Base-by-base conservation (phyloP, 2,797 vertebrate genomes). In the Takifugu ocellatus region DNA sequence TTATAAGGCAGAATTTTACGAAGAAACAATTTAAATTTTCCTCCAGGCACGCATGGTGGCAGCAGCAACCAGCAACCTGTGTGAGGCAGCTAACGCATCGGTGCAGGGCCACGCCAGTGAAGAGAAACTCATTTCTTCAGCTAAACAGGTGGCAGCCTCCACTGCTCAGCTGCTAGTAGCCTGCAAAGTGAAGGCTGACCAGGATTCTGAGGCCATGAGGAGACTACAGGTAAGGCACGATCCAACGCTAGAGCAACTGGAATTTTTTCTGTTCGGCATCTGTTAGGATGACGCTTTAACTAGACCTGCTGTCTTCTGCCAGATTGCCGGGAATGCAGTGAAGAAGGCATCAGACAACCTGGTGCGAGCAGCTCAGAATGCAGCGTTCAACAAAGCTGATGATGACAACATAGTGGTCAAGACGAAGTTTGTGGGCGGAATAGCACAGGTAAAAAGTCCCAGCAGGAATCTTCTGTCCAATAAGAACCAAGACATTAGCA, bases 311-410 rank as follows among this genome's bases (percentile, higher is more conserved):
- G 12, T n/a, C 16, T 17, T 43, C 62, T 14, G 6, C 9, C 7
- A 98, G 96, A 93, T 92, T 25, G 97, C 97, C 29, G 97, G 97
- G n/a, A 98, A 98, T n/a, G 97, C 97, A 14, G 97, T 99, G 56
- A 99, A 99, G 70, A 91, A 95, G 68, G 97, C 97, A 0, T 99
- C 97, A 0, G 97, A 99, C 88, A 98, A 96, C 80, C 91, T 99
- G 25, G 97, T 99, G 21, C 90, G 94, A 45, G 97, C 97, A 0
- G 97, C 97, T 26, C 96, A 98, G 77, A 98, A 98, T 81, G 96
- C 97, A 8, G 97, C 95, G 0, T 99, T 98, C 63, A 94, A 96
- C 72, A 98, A 98, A 86, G 88, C 94, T 0, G 97, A 98, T 3
- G 97, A 98, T 1, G 90, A 97, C 0, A 95, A 94, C 0, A 93